Evolutionary conservation across 92 coral and sea anemone genomes (phyloP).

Genomic region (Actinernus sp.): DNA sequence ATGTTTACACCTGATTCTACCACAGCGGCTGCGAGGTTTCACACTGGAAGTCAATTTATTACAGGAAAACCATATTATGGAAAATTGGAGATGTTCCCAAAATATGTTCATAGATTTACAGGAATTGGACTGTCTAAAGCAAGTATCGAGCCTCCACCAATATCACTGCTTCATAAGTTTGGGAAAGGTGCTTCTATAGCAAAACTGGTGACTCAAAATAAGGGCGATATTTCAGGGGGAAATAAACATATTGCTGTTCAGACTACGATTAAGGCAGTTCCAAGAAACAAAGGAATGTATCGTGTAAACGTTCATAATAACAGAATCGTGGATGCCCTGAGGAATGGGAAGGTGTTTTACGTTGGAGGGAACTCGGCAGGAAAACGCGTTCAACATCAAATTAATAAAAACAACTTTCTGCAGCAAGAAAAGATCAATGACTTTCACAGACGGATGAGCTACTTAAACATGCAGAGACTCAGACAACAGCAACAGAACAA

Average conservation of each 20-base stretch:
- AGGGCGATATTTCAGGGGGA: too few species aligned
- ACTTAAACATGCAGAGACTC: not conserved
- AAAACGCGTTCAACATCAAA: constrained; percentile 6
- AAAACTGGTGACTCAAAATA: too few species aligned
- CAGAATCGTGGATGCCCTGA: not conserved
- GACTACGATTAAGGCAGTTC: not conserved
- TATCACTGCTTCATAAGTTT: too few species aligned
- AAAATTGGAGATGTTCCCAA: too few species aligned
- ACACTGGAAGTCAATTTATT: too few species aligned
- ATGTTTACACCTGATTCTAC: too few species aligned
- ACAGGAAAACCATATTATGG: too few species aligned
- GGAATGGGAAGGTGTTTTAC: constrained; percentile 24
- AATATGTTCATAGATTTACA: too few species aligned
- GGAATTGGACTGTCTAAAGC: too few species aligned
- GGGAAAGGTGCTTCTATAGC: too few species aligned
- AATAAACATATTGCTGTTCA: not conserved
- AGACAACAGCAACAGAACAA: not conserved
- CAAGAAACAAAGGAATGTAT: constrained; percentile 17
- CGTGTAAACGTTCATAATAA: not conserved
- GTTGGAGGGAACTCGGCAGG: constrained; percentile 28
- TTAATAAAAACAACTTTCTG: constrained; percentile 3
- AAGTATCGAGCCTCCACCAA: too few species aligned
- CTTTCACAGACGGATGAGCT: not conserved
- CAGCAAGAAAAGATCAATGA: constrained; percentile 8
- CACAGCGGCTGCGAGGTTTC: too few species aligned